phyloP scores from a whole-genome alignment of 2,888 invertebrate genomes.

The Philereme vetulata region DNA sequence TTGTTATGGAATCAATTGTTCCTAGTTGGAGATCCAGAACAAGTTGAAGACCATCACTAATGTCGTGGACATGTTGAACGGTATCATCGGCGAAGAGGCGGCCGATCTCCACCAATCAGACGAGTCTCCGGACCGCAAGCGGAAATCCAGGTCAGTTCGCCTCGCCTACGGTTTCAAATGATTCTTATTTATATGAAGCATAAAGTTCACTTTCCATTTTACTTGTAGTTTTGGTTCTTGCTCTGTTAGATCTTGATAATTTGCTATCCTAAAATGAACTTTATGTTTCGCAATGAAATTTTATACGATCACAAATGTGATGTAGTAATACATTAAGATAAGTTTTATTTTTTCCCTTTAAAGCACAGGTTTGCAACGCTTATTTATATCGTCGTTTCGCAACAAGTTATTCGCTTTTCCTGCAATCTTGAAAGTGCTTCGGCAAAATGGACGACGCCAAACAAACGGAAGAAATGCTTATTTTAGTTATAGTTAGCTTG shows the following conservation, averaged over 20 bases:
- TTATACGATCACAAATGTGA: conserved; percentile 9
- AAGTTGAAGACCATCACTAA: conserved; percentile 93
- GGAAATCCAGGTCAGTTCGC: conserved; percentile 70
- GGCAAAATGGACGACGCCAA: conserved; percentile 4
- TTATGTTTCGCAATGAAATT: conserved; percentile 19
- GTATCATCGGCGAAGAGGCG: conserved; percentile 90
- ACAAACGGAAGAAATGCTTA: conserved; percentile 14
- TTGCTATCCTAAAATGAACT: conserved; percentile 23
- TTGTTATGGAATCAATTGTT: conserved; percentile 33
- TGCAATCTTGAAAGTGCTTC: conserved; percentile 24
- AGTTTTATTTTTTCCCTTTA: conserved; percentile 42
- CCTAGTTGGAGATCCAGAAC: conserved; percentile 89
- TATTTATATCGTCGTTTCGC: conserved; percentile 30
- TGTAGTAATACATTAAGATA: conserved; percentile 36
- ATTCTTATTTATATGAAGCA: conserved; percentile 22
- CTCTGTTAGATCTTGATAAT: conserved; percentile 14
- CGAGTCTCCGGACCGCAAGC: conserved; percentile 60
- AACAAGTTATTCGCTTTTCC: conserved; percentile 24
- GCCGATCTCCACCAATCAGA: conserved; percentile 54
- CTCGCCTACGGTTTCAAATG: conserved; percentile 5
- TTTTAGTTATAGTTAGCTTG: conserved; percentile 11
- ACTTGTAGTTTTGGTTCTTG: conserved; percentile 7
- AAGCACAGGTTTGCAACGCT: conserved; percentile 54
- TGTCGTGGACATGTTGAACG: conserved; percentile 94
- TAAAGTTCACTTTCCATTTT: conserved; percentile 30